Percentiles rank a stretch among this genome's conserved stretches.
Evolutionary conservation across 2,113 vertebrate genomes (phyloP).

Genomic region (Oreotragus oreotragus): DNA sequence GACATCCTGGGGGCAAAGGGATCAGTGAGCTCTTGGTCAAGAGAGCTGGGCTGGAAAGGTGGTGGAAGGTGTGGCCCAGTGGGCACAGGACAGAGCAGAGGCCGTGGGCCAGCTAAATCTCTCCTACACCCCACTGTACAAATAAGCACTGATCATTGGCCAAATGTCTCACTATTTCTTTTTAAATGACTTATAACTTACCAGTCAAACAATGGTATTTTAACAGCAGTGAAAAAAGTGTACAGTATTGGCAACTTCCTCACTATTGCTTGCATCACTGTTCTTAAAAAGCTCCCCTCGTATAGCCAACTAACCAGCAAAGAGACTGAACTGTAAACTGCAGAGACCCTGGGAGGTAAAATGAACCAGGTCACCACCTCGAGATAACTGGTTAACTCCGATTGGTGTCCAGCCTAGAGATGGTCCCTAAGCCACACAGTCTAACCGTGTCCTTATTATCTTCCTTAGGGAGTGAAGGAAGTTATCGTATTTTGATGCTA

Average conservation of each 20-base stretch:
- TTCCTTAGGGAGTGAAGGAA: not conserved
- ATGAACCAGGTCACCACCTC: not conserved
- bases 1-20: slow-evolving; percentile 84
- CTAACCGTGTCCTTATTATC: not conserved
- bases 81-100: not conserved
- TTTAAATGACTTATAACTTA: not conserved
- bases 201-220: not conserved
- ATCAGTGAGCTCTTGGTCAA: not conserved
- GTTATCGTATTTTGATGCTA: not conserved
- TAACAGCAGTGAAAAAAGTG: not conserved
- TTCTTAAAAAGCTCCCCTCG: fast-evolving
- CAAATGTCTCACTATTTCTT: not conserved
- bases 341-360: not conserved
- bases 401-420: not conserved
- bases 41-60: not conserved
- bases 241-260: not conserved
- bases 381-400: not conserved
- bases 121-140: not conserved
- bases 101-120: fast-evolving
- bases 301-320: not conserved
- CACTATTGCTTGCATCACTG: fast-evolving
- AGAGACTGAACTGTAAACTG: fast-evolving
- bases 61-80: fast-evolving
- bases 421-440: not conserved
- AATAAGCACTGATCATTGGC: fast-evolving